Conservation (phyloP, 2,888 invertebrate species). For the Limnephilus marmoratus region DNA sequence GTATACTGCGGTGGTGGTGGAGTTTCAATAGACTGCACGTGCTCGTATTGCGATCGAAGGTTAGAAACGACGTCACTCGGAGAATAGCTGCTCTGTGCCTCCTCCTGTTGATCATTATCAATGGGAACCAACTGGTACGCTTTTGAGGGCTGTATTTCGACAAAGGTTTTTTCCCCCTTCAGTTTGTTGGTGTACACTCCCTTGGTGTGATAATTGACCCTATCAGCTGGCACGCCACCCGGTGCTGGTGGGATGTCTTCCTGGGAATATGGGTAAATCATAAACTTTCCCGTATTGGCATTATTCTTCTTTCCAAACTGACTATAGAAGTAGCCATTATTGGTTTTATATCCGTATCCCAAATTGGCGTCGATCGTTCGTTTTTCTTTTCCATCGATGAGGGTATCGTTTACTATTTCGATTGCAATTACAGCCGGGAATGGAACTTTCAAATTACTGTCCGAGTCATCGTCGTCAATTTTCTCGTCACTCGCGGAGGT, state of each 20-base stretch:
- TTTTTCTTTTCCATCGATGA: slow-evolving; percentile 78
- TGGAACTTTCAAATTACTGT: slow-evolving; percentile 67
- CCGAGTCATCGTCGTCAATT: slow-evolving; percentile 62
- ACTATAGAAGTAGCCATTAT: slow-evolving; percentile 76
- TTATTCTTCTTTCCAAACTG: slow-evolving; percentile 74
- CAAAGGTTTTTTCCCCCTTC: slow-evolving; percentile 70
- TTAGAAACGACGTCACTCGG: slow-evolving; percentile 71
- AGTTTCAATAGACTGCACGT: slow-evolving; percentile 69
- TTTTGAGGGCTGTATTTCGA: slow-evolving; percentile 79
- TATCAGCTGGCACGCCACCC: slow-evolving; percentile 58
- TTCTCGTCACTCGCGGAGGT: slow-evolving; percentile 69
- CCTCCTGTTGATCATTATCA: slow-evolving; percentile 68
- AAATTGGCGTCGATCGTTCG: slow-evolving; percentile 85
- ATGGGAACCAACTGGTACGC: slow-evolving; percentile 75
- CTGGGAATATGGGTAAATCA: slow-evolving; percentile 85
- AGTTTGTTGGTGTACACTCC: slow-evolving; percentile 65
- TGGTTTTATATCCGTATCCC: slow-evolving; percentile 82
- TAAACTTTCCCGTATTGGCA: slow-evolving; percentile 77
- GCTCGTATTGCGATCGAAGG: slow-evolving; percentile 70
- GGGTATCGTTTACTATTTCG: slow-evolving; percentile 79
- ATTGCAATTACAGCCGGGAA: slow-evolving; percentile 80
- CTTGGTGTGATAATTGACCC: slow-evolving; percentile 64
- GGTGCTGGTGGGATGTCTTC: slow-evolving; percentile 77
- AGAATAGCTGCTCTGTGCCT: slow-evolving; percentile 70
- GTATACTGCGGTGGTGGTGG: slow-evolving; percentile 67